phyloP scores from a whole-genome alignment of 2,113 vertebrate genomes.

The Dendrocopos noguchii region DNA sequence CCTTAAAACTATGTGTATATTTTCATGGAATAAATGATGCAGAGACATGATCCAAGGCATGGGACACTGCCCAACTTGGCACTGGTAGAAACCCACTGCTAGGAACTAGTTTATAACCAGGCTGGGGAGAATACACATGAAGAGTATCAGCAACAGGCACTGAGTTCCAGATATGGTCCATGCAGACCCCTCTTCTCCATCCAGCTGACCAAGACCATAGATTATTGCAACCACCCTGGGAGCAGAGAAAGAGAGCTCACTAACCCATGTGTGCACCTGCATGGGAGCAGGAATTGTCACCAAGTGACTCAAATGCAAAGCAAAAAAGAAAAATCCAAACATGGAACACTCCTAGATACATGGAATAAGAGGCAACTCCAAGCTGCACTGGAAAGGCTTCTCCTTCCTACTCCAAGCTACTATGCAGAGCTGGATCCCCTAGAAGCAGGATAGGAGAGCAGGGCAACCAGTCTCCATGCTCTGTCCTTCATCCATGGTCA shows the following conservation, averaged over 20 bases:
- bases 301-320: neutral
- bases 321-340: neutral
- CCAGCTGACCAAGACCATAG: neutral
- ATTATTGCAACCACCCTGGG: neutral
- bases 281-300: fast-evolving
- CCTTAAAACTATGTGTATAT: neutral
- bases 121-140: neutral
- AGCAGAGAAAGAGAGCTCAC: neutral
- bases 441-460: neutral
- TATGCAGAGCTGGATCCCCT: neutral
- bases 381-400: neutral
- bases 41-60: neutral
- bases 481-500: neutral
- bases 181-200: fast-evolving
- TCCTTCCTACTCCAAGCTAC: neutral
- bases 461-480: neutral
- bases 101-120: neutral
- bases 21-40: neutral
- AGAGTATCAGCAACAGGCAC: neutral
- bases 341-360: neutral
- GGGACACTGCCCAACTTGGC: neutral
- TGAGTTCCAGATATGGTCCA: neutral
- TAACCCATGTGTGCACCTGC: neutral
- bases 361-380: neutral
- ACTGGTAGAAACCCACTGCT: neutral